These are phyloP conservation scores for Megaceryle maxima DNA, from an alignment of 2,113 vertebrate species.

Conservation along the genomic window DNA sequence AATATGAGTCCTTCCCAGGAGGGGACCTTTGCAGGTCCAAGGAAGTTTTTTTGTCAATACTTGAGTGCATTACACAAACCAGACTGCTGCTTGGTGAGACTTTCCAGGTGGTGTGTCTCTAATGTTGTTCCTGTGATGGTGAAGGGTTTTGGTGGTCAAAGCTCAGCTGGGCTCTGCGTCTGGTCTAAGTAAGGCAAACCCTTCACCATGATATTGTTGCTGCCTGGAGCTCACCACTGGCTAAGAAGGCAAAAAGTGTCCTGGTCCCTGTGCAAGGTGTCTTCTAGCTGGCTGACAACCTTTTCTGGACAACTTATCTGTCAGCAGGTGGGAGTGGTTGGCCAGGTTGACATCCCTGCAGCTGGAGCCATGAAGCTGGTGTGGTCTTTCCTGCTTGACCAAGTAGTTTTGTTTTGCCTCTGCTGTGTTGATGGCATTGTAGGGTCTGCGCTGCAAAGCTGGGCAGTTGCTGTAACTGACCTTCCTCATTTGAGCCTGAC, in stretches of 20 bases:
- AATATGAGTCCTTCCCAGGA: background rate
- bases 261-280: too few species aligned
- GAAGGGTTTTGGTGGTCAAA: background rate
- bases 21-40: background rate
- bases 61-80: background rate
- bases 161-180: background rate
- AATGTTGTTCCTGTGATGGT: too few species aligned
- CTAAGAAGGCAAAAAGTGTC: background rate
- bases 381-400: background rate
- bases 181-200: background rate
- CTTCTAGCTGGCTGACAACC: background rate
- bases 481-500: background rate
- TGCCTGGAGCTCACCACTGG: background rate
- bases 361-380: rapidly evolving
- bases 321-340: rapidly evolving
- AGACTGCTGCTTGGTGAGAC: background rate
- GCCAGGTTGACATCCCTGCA: background rate
- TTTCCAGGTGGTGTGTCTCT: background rate
- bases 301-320: background rate
- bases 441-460: rapidly evolving
- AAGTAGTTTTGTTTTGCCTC: background rate
- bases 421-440: background rate
- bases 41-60: background rate
- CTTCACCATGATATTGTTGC: background rate
- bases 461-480: background rate